Evolutionary conservation across 2,113 vertebrate species (phyloP).

Genomic region (Chauna torquata): DNA sequence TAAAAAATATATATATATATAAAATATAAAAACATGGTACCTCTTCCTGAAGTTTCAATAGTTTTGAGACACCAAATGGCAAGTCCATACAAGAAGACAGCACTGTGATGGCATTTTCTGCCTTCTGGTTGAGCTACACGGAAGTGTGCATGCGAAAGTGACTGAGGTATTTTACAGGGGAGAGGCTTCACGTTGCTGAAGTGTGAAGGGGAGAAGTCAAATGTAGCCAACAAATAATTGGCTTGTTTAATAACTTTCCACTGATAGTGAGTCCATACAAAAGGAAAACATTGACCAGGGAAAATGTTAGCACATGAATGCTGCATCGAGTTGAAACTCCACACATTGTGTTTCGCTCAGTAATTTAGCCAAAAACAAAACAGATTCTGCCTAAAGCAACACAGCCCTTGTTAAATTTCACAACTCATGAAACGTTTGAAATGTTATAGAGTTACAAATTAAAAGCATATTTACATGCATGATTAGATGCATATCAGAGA

Average conservation of each 20-base stretch:
- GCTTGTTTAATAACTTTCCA: not conserved
- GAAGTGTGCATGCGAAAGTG: not conserved
- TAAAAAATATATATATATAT: rapidly evolving
- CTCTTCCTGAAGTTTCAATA: not conserved
- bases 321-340: not conserved
- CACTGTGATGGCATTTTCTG: not conserved
- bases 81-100: not conserved
- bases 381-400: slow-evolving; percentile 29
- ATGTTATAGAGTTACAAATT: slow-evolving; percentile 17
- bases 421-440: slow-evolving; percentile 23
- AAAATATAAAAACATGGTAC: not conserved
- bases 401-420: slow-evolving; percentile 18
- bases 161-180: not conserved
- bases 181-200: not conserved
- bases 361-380: slow-evolving; percentile 6
- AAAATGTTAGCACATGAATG: not conserved
- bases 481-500: not conserved
- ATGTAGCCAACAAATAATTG: not conserved
- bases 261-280: not conserved
- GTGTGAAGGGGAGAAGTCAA: not conserved
- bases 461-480: slow-evolving; percentile 19
- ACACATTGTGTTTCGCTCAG: slow-evolving; percentile 18
- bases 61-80: not conserved
- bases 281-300: not conserved
- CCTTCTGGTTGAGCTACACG: not conserved